Conservation (phyloP, 2,888 invertebrate species). For the Diloba caeruleocephala region DNA sequence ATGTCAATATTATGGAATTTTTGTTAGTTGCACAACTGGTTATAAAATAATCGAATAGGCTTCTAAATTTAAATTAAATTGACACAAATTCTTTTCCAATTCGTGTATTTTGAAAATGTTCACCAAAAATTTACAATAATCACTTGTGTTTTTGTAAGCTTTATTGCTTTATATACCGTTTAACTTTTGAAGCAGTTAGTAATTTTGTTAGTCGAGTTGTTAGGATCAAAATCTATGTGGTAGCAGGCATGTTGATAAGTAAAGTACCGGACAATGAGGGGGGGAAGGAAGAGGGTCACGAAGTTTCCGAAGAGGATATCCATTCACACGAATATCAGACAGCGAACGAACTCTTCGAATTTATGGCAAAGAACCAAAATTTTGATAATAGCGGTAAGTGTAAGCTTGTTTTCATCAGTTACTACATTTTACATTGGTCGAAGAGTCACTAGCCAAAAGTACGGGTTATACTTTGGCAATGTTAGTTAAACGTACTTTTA, state of each 20-base stretch:
- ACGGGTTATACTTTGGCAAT: too few relatives aligned
- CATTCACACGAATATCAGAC: conserved; percentile 66
- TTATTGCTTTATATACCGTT: conserved; percentile 57
- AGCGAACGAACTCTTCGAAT: conserved; percentile 73
- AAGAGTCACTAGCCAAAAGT: too few relatives aligned
- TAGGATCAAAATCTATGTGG: conserved; percentile 67
- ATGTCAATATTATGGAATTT: too few relatives aligned
- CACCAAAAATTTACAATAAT: conserved; percentile 73
- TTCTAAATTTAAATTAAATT: conserved; percentile 67
- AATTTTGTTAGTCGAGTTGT: conserved; percentile 48
- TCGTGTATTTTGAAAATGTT: conserved; percentile 63
- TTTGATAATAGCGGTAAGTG: conserved; percentile 63
- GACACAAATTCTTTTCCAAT: conserved; percentile 54
- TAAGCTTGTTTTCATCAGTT: too few relatives aligned
- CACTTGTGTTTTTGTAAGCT: conserved; percentile 68
- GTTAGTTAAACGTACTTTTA: too few relatives aligned
- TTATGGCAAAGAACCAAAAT: conserved; percentile 69
- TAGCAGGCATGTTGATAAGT: conserved; percentile 74
- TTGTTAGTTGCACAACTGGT: conserved; percentile 7
- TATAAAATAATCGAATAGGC: not conserved
- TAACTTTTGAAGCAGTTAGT: conserved; percentile 47
- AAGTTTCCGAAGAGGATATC: conserved; percentile 36
- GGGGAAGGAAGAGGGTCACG: conserved; percentile 44
- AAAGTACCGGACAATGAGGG: conserved; percentile 65
- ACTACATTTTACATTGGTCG: too few relatives aligned